These are phyloP conservation scores for Thomomys bottae DNA, from an alignment of 2,113 vertebrate species.

Conservation along the genomic window DNA sequence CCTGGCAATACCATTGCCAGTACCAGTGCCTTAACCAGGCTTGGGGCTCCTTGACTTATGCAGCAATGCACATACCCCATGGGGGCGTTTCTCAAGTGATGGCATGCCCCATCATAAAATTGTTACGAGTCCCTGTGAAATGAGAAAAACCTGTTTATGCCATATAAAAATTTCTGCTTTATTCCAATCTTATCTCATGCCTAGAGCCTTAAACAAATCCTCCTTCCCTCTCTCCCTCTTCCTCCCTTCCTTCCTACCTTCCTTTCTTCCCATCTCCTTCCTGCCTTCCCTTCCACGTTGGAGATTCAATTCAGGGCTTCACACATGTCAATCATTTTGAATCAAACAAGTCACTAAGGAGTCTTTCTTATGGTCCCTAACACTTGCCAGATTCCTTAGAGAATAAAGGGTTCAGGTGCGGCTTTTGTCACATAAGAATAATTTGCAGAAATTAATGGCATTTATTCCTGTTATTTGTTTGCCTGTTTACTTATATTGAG, in stretches of 20 bases:
- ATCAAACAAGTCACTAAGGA: neutral
- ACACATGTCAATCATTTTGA: neutral
- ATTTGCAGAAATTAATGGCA: slow-evolving; percentile 3
- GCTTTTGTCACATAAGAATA: neutral
- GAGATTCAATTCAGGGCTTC: too few species aligned
- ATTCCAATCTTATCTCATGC: neutral
- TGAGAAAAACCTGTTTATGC: neutral
- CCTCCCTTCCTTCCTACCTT: too few species aligned
- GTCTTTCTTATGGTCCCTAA: neutral
- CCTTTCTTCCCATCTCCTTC: too few species aligned
- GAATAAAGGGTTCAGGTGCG: too few species aligned
- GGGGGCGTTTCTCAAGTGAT: neutral
- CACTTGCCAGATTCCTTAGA: neutral
- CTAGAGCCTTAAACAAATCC: neutral
- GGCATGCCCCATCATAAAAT: neutral
- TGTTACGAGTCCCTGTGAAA: neutral
- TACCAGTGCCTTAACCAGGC: neutral
- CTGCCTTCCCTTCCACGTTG: neutral
- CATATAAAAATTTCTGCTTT: neutral
- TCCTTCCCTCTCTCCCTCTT: accelerated
- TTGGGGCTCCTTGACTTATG: neutral
- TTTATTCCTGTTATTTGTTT: neutral
- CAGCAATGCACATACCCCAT: neutral
- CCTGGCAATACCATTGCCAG: neutral
- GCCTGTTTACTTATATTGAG: neutral